Evolutionary conservation across 2,888 invertebrate species (phyloP).

Genomic region (Punctoribates punctum): DNA sequence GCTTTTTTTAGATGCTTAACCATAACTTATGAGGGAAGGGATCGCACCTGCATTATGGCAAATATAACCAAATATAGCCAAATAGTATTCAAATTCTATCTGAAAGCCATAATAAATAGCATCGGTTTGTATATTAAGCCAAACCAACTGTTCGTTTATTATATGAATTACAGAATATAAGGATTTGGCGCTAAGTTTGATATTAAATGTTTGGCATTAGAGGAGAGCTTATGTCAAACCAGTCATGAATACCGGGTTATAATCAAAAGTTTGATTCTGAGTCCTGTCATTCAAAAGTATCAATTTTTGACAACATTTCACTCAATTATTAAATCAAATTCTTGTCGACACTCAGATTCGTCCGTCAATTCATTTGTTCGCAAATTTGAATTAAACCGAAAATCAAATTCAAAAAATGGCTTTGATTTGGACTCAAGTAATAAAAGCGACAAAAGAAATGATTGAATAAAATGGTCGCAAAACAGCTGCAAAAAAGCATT

Average conservation of each 20-base stretch:
- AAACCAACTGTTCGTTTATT: constrained; percentile 30
- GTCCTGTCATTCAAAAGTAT: no score
- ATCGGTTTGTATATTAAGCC: background rate
- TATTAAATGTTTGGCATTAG: background rate
- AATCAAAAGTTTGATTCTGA: background rate
- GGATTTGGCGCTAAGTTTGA: background rate
- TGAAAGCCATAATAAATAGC: constrained; percentile 24
- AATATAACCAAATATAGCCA: constrained; percentile 27
- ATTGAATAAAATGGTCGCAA: background rate
- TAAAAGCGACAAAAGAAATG: background rate
- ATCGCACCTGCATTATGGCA: constrained; percentile 36
- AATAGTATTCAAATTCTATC: constrained; percentile 23
- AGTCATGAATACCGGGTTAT: background rate
- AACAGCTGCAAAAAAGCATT: constrained; percentile 15
- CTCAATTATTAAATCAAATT: no score
- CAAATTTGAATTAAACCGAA: background rate
- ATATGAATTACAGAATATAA: constrained; percentile 15
- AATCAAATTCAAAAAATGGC: background rate
- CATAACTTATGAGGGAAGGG: constrained; percentile 17
- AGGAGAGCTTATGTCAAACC: background rate
- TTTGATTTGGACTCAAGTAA: background rate
- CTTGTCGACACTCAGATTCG: no score
- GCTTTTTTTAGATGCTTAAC: constrained; percentile 21
- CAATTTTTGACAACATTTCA: no score
- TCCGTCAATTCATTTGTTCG: background rate